These are phyloP conservation scores for Scaptomyza cyrtandrae DNA, from an alignment of 2,888 invertebrate genomes.

Conservation along the genomic window DNA sequence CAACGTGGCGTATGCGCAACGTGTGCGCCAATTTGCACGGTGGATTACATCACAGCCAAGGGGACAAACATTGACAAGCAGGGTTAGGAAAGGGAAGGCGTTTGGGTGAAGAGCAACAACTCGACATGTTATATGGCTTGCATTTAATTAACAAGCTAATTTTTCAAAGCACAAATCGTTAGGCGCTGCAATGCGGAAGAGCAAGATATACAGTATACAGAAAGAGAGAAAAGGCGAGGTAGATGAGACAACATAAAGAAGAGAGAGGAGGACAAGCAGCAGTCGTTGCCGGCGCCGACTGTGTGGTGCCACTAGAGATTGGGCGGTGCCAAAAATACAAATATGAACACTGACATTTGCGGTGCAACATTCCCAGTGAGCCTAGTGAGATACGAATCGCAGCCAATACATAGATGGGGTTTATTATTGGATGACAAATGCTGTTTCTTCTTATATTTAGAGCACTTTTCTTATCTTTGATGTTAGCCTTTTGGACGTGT, in stretches of 20 bases:
- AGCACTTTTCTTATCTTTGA: slow-evolving; percentile 21
- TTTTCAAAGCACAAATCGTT: slow-evolving; percentile 76
- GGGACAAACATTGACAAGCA: slow-evolving; percentile 1
- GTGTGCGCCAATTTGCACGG: slow-evolving; percentile 73
- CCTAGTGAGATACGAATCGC: slow-evolving; percentile 63
- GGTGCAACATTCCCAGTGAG: slow-evolving; percentile 46
- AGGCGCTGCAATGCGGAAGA: slow-evolving; percentile 42
- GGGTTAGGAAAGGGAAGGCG: neutral
- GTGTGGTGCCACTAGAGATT: slow-evolving; percentile 25
- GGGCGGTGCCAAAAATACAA: slow-evolving; percentile 45
- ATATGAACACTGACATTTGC: slow-evolving; percentile 44
- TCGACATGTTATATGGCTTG: slow-evolving; percentile 75
- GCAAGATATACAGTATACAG: slow-evolving; percentile 10
- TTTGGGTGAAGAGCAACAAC: slow-evolving; percentile 9
- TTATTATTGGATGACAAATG: slow-evolving; percentile 38
- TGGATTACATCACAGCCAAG: slow-evolving; percentile 64
- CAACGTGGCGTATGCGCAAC: slow-evolving; percentile 69
- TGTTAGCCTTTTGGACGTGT: neutral
- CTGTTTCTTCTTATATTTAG: slow-evolving; percentile 9
- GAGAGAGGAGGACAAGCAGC: neutral
- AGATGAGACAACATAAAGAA: neutral
- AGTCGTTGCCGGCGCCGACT: neutral
- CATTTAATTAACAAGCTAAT: slow-evolving; percentile 80
- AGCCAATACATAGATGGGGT: slow-evolving; percentile 40
- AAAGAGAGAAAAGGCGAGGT: neutral